Conservation (phyloP, 2,888 invertebrate genomes). For the Sarcophaga rosellei region DNA sequence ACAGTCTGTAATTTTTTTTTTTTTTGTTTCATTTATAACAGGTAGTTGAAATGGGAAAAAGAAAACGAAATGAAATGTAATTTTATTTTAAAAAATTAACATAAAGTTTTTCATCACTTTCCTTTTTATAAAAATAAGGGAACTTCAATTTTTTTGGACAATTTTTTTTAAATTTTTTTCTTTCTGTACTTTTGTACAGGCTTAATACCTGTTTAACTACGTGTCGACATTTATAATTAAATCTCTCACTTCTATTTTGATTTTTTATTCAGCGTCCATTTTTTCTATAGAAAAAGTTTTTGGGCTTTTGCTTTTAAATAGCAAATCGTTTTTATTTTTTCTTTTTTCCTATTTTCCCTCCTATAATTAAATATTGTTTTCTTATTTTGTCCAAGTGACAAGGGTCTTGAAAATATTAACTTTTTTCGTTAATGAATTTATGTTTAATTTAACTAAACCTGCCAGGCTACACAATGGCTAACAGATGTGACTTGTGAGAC, state of each 20-base stretch:
- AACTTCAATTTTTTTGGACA: slow-evolving; percentile 43
- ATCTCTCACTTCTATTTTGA: slow-evolving; percentile 47
- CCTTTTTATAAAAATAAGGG: slow-evolving; percentile 3
- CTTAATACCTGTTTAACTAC: slow-evolving; percentile 56
- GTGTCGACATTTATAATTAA: slow-evolving; percentile 69
- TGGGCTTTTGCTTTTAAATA: slow-evolving; percentile 51
- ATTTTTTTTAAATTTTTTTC: slow-evolving; percentile 22
- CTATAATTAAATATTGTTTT: slow-evolving; percentile 67
- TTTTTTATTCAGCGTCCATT: background rate
- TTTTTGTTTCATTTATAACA: background rate
- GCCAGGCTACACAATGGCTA: background rate
- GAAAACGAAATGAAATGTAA: slow-evolving; percentile 31
- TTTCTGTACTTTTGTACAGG: background rate
- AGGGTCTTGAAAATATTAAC: slow-evolving; percentile 53
- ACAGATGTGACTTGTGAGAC: slow-evolving; percentile 53
- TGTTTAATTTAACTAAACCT: slow-evolving; percentile 59
- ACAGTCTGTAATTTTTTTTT: slow-evolving; percentile 6
- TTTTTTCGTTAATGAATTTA: slow-evolving; percentile 66
- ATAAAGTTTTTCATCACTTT: slow-evolving; percentile 53
- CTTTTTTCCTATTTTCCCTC: background rate
- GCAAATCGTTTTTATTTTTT: slow-evolving; percentile 1
- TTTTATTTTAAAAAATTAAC: slow-evolving; percentile 60
- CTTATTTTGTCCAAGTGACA: slow-evolving; percentile 60
- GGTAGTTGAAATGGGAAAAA: background rate
- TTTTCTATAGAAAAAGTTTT: slow-evolving; percentile 52